Evolutionary conservation across 2,113 vertebrate genomes (phyloP).

Genomic region (Zeus faber): DNA sequence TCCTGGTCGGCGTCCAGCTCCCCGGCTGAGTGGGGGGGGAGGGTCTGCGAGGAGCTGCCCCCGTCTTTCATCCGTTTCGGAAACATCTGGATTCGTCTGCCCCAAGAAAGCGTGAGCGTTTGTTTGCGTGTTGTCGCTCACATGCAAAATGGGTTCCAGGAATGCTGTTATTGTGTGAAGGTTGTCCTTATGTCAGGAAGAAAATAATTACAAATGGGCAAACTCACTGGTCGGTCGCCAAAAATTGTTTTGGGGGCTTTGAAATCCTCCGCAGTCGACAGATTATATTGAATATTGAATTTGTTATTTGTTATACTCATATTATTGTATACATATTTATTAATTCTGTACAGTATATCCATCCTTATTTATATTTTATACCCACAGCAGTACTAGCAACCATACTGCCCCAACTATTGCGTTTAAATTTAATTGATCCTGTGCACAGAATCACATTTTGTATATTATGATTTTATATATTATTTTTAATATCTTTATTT

Average conservation of each 20-base stretch:
- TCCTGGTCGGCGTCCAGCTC: constrained; percentile 60
- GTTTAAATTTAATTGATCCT: too few relatives aligned
- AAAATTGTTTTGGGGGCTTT: constrained; percentile 53
- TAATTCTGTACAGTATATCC: too few relatives aligned
- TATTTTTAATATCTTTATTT: too few relatives aligned
- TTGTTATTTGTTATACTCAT: not conserved
- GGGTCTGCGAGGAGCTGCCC: constrained; percentile 50
- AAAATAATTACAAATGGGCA: constrained; percentile 60
- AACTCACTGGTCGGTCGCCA: constrained; percentile 48
- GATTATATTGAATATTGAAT: constrained; percentile 17
- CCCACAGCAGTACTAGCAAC: too few relatives aligned
- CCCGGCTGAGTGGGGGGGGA: constrained; percentile 53
- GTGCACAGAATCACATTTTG: too few relatives aligned
- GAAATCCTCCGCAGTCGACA: constrained; percentile 52
- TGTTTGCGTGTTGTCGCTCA: constrained; percentile 21
- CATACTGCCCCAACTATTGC: too few relatives aligned
- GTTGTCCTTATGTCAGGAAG: constrained; percentile 46
- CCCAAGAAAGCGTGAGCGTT: too few relatives aligned
- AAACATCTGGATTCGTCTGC: constrained; percentile 77
- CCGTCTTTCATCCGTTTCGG: constrained; percentile 70
- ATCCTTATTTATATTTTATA: too few relatives aligned
- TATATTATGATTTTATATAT: too few relatives aligned
- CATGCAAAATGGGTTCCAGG: constrained; percentile 45
- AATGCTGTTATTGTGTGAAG: constrained; percentile 62
- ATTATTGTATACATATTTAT: too few relatives aligned